A percentile compares a stretch with the other conserved stretches of the same genome.
These are phyloP conservation scores for Butorides virescens DNA, from an alignment of 2,113 vertebrate species.

Conservation along the genomic window DNA sequence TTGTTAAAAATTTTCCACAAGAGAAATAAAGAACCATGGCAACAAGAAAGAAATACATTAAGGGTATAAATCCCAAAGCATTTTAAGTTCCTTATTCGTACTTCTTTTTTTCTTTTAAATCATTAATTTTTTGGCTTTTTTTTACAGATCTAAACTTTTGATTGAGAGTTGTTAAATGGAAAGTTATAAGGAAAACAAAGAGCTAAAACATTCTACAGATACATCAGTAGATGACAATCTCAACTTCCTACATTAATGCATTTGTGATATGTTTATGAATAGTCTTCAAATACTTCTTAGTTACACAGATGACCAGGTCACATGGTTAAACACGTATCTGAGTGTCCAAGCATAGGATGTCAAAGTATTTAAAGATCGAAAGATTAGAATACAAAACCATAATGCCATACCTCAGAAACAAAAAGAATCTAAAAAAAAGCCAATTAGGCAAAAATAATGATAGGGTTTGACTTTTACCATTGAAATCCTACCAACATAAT, in stretches of 20 bases:
- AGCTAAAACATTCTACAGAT: not conserved
- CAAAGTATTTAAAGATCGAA: not conserved
- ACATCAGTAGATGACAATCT: not conserved
- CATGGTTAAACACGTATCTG: not conserved
- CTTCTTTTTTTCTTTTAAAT: not conserved
- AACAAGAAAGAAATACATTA: not conserved
- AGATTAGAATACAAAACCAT: not conserved
- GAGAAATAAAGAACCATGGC: constrained; percentile 9
- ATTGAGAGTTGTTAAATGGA: not conserved
- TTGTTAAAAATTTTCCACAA: not conserved
- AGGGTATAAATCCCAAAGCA: not conserved
- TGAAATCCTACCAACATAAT: not conserved
- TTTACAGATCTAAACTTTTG: not conserved
- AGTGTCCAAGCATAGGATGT: not conserved
- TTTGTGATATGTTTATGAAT: not conserved
- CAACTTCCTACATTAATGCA: not conserved
- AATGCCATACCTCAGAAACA: not conserved
- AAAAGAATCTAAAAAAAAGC: not conserved
- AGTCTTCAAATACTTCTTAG: not conserved
- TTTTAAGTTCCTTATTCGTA: not conserved
- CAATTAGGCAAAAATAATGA: not conserved
- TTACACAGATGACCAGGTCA: not conserved
- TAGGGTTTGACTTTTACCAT: not conserved
- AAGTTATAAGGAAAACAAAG: not conserved
- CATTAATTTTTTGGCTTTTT: not conserved